Evolutionary conservation across 2,113 vertebrate genomes (phyloP).

Genomic region (Scartelaos histophorus): DNA sequence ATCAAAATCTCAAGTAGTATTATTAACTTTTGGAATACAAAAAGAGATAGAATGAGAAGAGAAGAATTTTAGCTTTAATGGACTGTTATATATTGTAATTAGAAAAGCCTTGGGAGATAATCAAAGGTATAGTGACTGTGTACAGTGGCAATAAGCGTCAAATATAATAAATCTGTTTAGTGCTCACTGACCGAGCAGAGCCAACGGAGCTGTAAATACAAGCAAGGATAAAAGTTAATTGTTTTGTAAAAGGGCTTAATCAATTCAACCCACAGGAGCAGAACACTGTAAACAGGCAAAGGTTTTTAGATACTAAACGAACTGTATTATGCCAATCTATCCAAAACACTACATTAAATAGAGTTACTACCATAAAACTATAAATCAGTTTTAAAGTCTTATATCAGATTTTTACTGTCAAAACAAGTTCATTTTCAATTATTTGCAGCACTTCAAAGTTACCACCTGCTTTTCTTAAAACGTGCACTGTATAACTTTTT

Average conservation of each 20-base stretch:
- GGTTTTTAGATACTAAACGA: not conserved
- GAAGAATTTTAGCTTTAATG: too few relatives aligned
- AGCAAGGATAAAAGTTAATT: not conserved
- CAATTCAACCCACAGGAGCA: not conserved
- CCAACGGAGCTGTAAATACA: slow-evolving; percentile 1
- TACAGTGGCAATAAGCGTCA: not conserved
- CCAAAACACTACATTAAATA: not conserved
- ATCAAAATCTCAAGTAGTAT: too few relatives aligned
- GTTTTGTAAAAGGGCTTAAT: not conserved
- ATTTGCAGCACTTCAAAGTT: too few relatives aligned
- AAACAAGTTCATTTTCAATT: too few relatives aligned
- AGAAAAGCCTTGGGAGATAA: not conserved
- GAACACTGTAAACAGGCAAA: not conserved
- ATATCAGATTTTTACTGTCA: too few relatives aligned
- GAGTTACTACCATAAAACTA: not conserved
- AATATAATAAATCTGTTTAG: not conserved
- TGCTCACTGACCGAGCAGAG: not conserved
- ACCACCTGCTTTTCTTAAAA: too few relatives aligned
- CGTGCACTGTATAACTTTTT: too few relatives aligned
- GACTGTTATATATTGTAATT: too few relatives aligned
- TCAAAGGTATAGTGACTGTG: not conserved
- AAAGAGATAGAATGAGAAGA: too few relatives aligned
- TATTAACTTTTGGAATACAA: too few relatives aligned
- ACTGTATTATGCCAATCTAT: not conserved
- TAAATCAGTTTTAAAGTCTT: not conserved